Evolutionary conservation across 1,140 invertebrate genomes (phyloP).

Genomic region (Pseudomyrmex cubaensis): DNA sequence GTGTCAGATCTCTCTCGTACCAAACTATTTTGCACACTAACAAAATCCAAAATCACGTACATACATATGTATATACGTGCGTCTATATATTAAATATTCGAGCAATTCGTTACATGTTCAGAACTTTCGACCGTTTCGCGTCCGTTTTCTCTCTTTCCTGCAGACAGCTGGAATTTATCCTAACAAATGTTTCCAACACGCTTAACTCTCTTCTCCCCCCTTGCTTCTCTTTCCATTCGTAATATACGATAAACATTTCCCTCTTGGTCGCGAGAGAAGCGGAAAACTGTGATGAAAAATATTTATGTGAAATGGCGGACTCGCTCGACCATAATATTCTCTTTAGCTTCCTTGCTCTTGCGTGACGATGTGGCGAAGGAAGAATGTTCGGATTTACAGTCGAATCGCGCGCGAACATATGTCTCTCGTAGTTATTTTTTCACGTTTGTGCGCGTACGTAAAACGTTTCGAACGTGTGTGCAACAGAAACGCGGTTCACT

Average conservation of each 20-base stretch:
- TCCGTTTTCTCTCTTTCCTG: constrained; percentile 67
- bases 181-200: constrained; percentile 78
- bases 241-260: constrained; percentile 81
- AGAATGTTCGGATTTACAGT: neutral
- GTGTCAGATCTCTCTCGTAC: constrained; percentile 64
- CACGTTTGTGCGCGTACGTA: too few species aligned
- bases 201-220: constrained; percentile 51
- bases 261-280: constrained; percentile 60
- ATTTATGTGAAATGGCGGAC: constrained; percentile 62
- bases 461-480: too few species aligned
- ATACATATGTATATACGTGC: constrained; percentile 33
- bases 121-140: constrained; percentile 72
- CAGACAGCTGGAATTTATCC: constrained; percentile 81
- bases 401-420: too few species aligned
- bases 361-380: constrained; percentile 53
- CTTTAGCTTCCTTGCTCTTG: constrained; percentile 15
- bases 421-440: too few species aligned
- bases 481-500: too few species aligned
- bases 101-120: constrained; percentile 82
- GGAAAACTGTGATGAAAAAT: constrained; percentile 67
- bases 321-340: constrained; percentile 40
- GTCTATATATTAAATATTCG: constrained; percentile 78
- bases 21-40: constrained; percentile 76
- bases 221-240: constrained; percentile 54
- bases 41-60: constrained; percentile 79